These are phyloP conservation scores for Mustela erminea DNA, from an alignment of 2,797 vertebrate species.

Conservation along the genomic window DNA sequence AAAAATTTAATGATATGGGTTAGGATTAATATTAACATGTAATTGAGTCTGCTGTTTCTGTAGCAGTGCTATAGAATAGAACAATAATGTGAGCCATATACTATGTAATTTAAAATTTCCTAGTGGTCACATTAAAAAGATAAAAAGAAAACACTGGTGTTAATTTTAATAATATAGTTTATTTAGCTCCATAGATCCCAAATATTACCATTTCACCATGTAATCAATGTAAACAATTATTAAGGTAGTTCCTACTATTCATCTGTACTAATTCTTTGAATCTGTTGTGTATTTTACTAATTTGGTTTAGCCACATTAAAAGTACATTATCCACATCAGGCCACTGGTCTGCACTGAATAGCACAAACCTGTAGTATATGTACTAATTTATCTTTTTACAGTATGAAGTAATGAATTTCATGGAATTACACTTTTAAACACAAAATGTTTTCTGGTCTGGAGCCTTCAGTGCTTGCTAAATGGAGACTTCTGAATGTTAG, in stretches of 20 bases:
- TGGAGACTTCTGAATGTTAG: neutral
- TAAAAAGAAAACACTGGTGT: neutral
- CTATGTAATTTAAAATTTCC: constrained; percentile 31
- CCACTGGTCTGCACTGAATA: neutral
- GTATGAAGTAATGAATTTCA: neutral
- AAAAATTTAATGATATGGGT: neutral
- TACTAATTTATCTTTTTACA: neutral
- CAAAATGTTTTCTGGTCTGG: neutral
- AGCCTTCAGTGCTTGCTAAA: neutral
- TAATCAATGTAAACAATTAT: constrained; percentile 35
- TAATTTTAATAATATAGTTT: constrained; percentile 39
- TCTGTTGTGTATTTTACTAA: neutral
- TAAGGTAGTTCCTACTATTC: neutral
- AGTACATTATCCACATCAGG: neutral
- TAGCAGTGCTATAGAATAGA: neutral
- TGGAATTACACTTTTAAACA: constrained; percentile 26
- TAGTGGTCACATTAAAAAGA: neutral
- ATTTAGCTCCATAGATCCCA: constrained; percentile 13
- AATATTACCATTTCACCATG: constrained; percentile 47
- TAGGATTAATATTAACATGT: neutral
- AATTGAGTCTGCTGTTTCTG: constrained; percentile 17
- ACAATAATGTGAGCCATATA: constrained; percentile 12
- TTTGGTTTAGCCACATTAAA: neutral
- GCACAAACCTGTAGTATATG: neutral
- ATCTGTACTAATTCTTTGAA: constrained; percentile 30